A percentile compares a stretch with the other conserved stretches of the same genome.
Conservation (phyloP, 2,797 vertebrate genomes). For the Poeciliopsis presidionis region DNA sequence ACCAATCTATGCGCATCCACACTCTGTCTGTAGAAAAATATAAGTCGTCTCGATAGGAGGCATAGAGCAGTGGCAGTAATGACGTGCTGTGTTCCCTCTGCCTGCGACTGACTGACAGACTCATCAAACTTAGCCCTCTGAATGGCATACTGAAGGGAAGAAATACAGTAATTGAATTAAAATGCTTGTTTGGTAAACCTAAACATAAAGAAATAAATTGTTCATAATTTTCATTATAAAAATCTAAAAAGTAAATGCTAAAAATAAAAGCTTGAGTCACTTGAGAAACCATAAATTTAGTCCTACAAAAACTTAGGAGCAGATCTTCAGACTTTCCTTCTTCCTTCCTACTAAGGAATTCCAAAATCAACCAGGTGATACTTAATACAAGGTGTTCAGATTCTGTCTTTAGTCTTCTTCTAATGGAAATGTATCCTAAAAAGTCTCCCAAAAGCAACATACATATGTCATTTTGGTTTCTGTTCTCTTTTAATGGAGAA, state of each 20-base stretch:
- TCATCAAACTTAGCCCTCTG: constrained; percentile 92
- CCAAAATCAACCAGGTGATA: background rate
- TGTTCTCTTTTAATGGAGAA: background rate
- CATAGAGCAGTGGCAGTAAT: constrained; percentile 83
- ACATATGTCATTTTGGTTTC: background rate
- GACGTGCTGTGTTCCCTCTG: constrained; percentile 75
- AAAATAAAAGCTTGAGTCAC: background rate
- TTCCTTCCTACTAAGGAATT: background rate
- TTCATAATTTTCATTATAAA: background rate
- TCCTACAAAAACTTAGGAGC: background rate
- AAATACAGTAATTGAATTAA: constrained; percentile 17
- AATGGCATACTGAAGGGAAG: constrained; percentile 81
- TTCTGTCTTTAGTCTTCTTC: background rate
- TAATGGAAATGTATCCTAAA: background rate
- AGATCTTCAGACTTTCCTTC: background rate
- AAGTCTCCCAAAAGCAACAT: background rate
- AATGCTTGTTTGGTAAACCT: background rate
- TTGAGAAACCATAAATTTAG: background rate
- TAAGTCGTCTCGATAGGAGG: constrained; percentile 90
- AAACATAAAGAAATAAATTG: background rate
- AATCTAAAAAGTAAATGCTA: background rate
- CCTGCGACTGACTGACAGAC: constrained; percentile 81
- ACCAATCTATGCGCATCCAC: constrained; percentile 95
- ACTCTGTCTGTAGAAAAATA: constrained; percentile 95
- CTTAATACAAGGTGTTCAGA: background rate